A percentile compares a stretch with the other conserved stretches of the same genome.
Evolutionary conservation across 2,888 invertebrate genomes (phyloP).

Genomic region (Oxyteleia sp.): DNA sequence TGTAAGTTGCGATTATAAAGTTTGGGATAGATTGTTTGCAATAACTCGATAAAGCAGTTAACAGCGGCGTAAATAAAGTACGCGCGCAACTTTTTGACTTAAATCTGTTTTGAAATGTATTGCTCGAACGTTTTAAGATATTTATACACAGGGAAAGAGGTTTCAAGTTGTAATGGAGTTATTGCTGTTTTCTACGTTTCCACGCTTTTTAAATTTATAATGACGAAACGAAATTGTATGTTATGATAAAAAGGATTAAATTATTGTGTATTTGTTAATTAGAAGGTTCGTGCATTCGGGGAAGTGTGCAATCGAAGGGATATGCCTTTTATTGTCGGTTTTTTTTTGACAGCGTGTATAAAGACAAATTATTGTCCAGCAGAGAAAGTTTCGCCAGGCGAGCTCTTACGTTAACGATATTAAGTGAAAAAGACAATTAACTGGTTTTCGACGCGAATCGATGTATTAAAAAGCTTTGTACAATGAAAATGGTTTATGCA

Average conservation of each 20-base stretch:
- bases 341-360: constrained; percentile 6
- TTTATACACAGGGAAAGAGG: constrained; percentile 11
- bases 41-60: constrained; percentile 51
- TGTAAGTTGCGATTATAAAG: constrained; percentile 30
- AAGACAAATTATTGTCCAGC: constrained; percentile 26
- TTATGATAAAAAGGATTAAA: constrained; percentile 10
- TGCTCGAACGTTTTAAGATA: constrained; percentile 28
- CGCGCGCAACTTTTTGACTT: constrained; percentile 29
- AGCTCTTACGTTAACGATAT: constrained; percentile 24
- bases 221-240: background rate
- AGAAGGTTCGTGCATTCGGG: background rate
- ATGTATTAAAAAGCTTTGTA: constrained; percentile 2
- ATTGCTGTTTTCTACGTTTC: constrained; percentile 8
- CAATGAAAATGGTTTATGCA: constrained; percentile 24
- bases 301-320: background rate
- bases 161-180: constrained; percentile 26
- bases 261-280: constrained; percentile 24
- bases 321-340: constrained; percentile 29
- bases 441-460: constrained; percentile 17
- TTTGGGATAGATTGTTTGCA: constrained; percentile 50
- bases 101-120: constrained; percentile 28
- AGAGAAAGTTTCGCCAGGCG: constrained; percentile 31
- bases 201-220: constrained; percentile 13
- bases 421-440: constrained; percentile 38
- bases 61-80: constrained; percentile 26